Base-by-base conservation (phyloP, 2,797 vertebrate species). In the Odontamblyopus rebecca region DNA sequence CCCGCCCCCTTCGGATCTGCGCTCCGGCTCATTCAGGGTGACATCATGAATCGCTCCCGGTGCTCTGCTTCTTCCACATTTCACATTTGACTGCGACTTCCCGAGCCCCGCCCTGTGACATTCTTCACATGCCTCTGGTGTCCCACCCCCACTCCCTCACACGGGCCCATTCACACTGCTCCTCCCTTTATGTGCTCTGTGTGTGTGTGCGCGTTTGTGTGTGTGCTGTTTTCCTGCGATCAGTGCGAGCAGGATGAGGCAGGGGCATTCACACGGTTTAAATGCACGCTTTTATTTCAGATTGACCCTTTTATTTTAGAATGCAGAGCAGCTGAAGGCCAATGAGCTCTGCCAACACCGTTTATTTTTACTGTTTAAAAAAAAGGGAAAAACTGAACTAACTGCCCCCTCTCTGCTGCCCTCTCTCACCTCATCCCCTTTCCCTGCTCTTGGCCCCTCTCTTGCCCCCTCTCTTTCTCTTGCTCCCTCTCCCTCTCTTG, bases 61-160 rank as follows among this genome's bases (percentile, higher is more conserved):
- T 66, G 60, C 56, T 35, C 5, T 64, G 64, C 50, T 51, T 65
- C 69, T 61, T 35, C 73, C 69, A 57, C 67, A 69, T 67, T 19
- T 61, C 12, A 48, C 62, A 27, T 76, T 72, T 82, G 59, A 72
- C 70, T 70, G 50, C 48, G 19, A 57, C 72, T 80, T 85, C 78
- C 77, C 65, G n/a, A 73, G 77, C 86, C 88, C 85, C 91, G 77
- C 92, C 91, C 92, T 75, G 69, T 72, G 74, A 67, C 91, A 94
- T 93, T 94, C 91, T 90, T 85, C 51, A 76, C 82, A 82, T 92
- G 77, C 86, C 86, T 91, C 67, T 79, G 81, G 93, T 90, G 83
- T 26, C 75, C 73, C 78, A 76, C 71, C 68, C 72, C 74, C 0
- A 4, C 61, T 62, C 62, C 13, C 48, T 3, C 62, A 15, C 56